Conservation (phyloP, 2,888 invertebrate species). For the Chrysolina oricalcia region DNA sequence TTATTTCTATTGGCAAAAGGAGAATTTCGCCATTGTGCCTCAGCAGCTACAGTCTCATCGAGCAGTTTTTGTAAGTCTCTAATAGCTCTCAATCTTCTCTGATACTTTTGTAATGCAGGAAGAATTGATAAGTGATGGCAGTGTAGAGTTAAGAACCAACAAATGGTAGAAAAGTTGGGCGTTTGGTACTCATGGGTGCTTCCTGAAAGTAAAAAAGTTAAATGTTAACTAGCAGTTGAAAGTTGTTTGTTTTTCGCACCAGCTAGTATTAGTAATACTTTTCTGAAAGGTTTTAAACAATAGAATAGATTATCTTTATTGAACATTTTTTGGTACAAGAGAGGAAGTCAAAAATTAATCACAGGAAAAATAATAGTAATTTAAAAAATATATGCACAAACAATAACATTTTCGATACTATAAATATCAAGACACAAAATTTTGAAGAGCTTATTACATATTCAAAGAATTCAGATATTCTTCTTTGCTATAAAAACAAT, state of each 20-base stretch:
- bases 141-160: constrained; percentile 97
- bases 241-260: not conserved
- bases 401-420: no score
- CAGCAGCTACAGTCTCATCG: constrained; percentile 87
- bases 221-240: not conserved
- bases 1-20: constrained; percentile 86
- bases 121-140: constrained; percentile 94
- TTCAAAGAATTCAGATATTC: no score
- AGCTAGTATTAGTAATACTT: not conserved
- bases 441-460: no score
- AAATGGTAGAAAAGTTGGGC: constrained; percentile 95
- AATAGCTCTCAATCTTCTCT: constrained; percentile 82
- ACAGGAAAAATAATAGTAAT: no score
- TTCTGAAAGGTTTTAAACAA: not conserved
- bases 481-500: no score
- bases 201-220: constrained; percentile 66
- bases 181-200: constrained; percentile 80
- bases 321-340: no score
- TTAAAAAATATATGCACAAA: no score
- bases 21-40: constrained; percentile 87
- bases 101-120: constrained; percentile 90
- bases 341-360: no score
- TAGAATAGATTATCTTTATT: no score
- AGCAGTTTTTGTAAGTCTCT: constrained; percentile 91
- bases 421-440: no score